Base-by-base conservation (phyloP, 2,797 vertebrate species). In the Atherinosoma microstoma region DNA sequence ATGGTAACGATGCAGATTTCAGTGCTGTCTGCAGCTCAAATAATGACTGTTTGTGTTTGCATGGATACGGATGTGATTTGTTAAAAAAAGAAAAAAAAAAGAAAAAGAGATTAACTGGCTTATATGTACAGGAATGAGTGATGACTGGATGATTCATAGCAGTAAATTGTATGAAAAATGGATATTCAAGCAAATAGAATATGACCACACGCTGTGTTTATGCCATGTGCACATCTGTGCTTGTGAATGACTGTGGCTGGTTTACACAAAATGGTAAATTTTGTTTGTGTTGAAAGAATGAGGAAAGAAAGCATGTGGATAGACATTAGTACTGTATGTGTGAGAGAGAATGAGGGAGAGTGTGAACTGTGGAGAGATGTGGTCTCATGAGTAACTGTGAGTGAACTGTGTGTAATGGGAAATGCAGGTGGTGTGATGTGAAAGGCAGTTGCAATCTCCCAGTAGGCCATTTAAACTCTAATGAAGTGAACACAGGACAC, bases 401-500 rank as follows among this genome's bases (percentile, higher is more conserved):
- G 83, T 77, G 80, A 79, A 77, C 79, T 69, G 79, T 63, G 80
- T 86, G 84, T 94, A 91, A 95, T 94, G 92, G 87, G 88, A 92
- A 94, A 90, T 79, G 83, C 94, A 95, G 93, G 92, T 94, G 94
- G 90, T 76, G 92, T 87, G 87, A 94, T 94, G 92, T 89, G 91
- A 93, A 92, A 93, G 89, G 91, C 93, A 93, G 91, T 73, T 69
- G 73, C 71, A 40, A 84, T 87, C 78, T 93, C 93, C 93, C 93
- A 69, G 81, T 59, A 90, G 93, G 82, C 89, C 87, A 80, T 90
- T 94, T 93, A 92, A 94, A 92, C 68, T 90, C 80, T 92, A 95
- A 95, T 95, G 94, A 94, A 95, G 94, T 94, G 93, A 95, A 89
- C 90, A 93, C 83, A 88, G 92, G 87, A 92, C 91, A 84, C 80